A percentile compares a stretch with the other conserved stretches of the same genome.
phyloP scores from a whole-genome alignment of 2,888 invertebrate genomes.

The Sipunculus nudus region DNA sequence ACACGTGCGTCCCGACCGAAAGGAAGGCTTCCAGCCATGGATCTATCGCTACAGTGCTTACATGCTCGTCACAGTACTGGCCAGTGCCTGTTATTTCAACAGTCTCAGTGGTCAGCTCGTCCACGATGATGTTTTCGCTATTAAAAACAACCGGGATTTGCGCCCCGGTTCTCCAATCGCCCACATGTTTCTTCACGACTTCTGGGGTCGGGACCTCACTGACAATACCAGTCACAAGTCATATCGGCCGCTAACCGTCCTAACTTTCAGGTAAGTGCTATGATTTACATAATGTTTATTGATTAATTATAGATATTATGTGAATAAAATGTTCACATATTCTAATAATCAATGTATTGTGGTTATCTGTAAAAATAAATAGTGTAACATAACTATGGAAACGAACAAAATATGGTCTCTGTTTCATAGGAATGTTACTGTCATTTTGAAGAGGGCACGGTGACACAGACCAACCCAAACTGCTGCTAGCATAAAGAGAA shows the following conservation, averaged over 20 bases:
- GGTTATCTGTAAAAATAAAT: too few relatives aligned
- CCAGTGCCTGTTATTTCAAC: constrained; percentile 19
- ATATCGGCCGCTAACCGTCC: constrained; percentile 83
- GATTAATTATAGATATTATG: too few relatives aligned
- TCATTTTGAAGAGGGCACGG: too few relatives aligned
- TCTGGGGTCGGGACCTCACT: constrained; percentile 91
- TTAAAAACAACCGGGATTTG: constrained; percentile 83
- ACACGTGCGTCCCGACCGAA: not conserved
- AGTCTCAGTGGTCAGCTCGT: constrained; percentile 74
- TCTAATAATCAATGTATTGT: too few relatives aligned
- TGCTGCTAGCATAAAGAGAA: too few relatives aligned
- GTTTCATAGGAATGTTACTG: too few relatives aligned
- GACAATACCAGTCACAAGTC: constrained; percentile 85
- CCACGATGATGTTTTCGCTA: constrained; percentile 87
- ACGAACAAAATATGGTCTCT: too few relatives aligned
- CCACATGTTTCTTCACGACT: constrained; percentile 70
- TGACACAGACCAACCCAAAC: too few relatives aligned
- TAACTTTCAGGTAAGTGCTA: constrained; percentile 87
- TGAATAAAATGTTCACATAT: too few relatives aligned
- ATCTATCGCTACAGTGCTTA: too few relatives aligned
- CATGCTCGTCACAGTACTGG: constrained; percentile 5
- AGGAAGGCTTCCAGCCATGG: not conserved
- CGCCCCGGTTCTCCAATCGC: constrained; percentile 69
- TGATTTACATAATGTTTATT: too few relatives aligned
- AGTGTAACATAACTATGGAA: too few relatives aligned